Percentiles rank a stretch among this genome's conserved stretches.
Evolutionary conservation across 2,797 vertebrate genomes (phyloP).

Genomic region (Morelia viridis): DNA sequence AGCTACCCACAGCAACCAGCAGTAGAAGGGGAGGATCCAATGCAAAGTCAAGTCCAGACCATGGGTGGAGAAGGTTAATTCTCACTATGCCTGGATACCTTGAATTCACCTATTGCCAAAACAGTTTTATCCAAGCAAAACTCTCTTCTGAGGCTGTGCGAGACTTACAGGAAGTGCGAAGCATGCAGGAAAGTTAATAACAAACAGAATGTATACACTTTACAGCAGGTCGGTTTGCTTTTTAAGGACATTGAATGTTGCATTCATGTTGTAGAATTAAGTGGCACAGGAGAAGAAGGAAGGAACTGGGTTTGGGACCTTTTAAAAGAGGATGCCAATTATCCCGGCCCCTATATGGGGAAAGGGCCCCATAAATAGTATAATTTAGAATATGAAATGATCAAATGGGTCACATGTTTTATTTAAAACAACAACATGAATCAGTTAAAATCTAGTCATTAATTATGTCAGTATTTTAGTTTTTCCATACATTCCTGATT

Average conservation of each 20-base stretch:
- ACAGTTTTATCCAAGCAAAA: constrained; percentile 7
- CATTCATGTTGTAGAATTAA: not conserved
- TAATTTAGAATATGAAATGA: not conserved
- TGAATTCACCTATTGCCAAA: constrained; percentile 39
- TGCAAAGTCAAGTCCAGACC: constrained; percentile 19
- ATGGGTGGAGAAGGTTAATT: constrained; percentile 72
- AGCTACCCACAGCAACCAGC: not conserved
- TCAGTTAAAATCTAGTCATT: not conserved
- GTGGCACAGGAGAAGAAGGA: not conserved
- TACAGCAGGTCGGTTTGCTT: not conserved
- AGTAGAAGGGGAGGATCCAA: not conserved
- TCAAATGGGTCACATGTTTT: not conserved
- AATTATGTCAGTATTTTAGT: not conserved
- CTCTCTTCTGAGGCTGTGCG: not conserved
- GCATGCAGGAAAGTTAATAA: constrained; percentile 18
- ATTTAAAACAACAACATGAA: not conserved
- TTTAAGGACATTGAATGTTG: not conserved
- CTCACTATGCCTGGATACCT: constrained; percentile 52
- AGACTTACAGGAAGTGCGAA: not conserved
- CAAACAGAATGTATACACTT: fast-evolving
- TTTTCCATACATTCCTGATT: not conserved
- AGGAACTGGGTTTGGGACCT: not conserved
- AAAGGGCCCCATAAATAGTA: not conserved
- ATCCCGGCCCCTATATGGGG: not conserved
- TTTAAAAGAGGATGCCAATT: not conserved